Evolutionary conservation across 2,888 invertebrate species (phyloP).

Genomic region (Lobophora halterata): DNA sequence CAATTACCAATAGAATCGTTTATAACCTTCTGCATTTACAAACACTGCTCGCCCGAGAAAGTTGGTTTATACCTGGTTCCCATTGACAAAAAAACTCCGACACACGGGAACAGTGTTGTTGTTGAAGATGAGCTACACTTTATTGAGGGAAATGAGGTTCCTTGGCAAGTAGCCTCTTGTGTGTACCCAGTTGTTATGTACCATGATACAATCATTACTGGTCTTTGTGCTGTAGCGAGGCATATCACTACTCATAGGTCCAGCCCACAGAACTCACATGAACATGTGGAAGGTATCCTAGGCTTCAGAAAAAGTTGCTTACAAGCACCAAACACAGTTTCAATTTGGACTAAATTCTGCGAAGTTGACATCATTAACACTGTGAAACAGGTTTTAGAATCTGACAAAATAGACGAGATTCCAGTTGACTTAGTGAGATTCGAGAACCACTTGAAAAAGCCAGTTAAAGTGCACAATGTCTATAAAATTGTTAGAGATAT

Average conservation of each 20-base stretch:
- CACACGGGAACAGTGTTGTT: slow-evolving; percentile 36
- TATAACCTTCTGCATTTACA: slow-evolving; percentile 82
- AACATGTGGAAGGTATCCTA: slow-evolving; percentile 79
- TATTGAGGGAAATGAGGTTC: slow-evolving; percentile 53
- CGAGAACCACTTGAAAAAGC: slow-evolving; percentile 91
- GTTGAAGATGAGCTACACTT: slow-evolving; percentile 48
- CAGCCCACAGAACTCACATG: slow-evolving; percentile 34
- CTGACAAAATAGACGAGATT: slow-evolving; percentile 53
- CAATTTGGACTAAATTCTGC: slow-evolving; percentile 95
- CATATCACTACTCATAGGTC: slow-evolving; percentile 55
- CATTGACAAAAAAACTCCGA: slow-evolving; percentile 35
- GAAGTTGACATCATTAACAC: slow-evolving; percentile 89
- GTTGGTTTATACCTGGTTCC: slow-evolving; percentile 67
- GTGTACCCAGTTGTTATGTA: slow-evolving; percentile 83
- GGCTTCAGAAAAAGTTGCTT: slow-evolving; percentile 91
- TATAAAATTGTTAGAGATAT: slow-evolving; percentile 85
- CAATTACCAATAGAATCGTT: slow-evolving; percentile 81
- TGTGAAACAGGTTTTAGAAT: slow-evolving; percentile 65
- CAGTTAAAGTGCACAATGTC: slow-evolving; percentile 92
- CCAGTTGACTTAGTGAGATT: slow-evolving; percentile 88
- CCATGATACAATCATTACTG: slow-evolving; percentile 85
- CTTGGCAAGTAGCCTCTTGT: slow-evolving; percentile 74
- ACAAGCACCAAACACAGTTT: slow-evolving; percentile 90
- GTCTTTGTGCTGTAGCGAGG: slow-evolving; percentile 86
- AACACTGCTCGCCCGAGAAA: slow-evolving; percentile 75